A percentile compares a stretch with the other conserved stretches of the same genome.
These are phyloP conservation scores for Ostrea denselamellosa DNA, from an alignment of 1,140 invertebrate genomes.

Conservation along the genomic window DNA sequence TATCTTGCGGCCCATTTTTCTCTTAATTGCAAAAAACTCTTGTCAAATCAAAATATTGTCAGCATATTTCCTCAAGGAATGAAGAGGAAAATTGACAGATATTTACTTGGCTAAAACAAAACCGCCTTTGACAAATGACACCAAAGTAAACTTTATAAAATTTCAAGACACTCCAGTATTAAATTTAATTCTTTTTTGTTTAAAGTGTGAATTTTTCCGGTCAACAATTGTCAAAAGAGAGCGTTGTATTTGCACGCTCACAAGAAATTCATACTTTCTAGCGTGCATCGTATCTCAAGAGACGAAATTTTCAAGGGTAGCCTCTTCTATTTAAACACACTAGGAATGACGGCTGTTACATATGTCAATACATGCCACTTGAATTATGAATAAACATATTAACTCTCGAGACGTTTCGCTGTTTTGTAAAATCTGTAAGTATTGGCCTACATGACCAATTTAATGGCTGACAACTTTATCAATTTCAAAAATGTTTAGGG, in stretches of 20 bases:
- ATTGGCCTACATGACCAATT: background rate
- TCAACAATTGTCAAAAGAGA: conserved; percentile 39
- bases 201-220: conserved; percentile 50
- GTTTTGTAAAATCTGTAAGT: conserved; percentile 15
- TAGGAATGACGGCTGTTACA: background rate
- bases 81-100: conserved; percentile 23
- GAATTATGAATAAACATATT: conserved; percentile 44
- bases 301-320: conserved; percentile 28
- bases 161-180: conserved; percentile 41
- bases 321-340: conserved; percentile 27
- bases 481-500: background rate
- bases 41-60: conserved; percentile 3
- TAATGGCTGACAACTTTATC: conserved; percentile 2
- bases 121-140: conserved; percentile 42
- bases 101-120: conserved; percentile 38
- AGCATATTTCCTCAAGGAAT: background rate
- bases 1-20: background rate
- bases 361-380: conserved; percentile 49
- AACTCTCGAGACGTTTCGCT: conserved; percentile 36
- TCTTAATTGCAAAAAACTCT: background rate
- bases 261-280: background rate
- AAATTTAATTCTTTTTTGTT: conserved; percentile 53
- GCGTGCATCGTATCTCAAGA: background rate
- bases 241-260: conserved; percentile 40
- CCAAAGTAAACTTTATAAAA: conserved; percentile 17